These are phyloP conservation scores for Spongilla lacustris DNA, from an alignment of 37 sponge, comb jelly and placozoan species.

Conservation along the genomic window DNA sequence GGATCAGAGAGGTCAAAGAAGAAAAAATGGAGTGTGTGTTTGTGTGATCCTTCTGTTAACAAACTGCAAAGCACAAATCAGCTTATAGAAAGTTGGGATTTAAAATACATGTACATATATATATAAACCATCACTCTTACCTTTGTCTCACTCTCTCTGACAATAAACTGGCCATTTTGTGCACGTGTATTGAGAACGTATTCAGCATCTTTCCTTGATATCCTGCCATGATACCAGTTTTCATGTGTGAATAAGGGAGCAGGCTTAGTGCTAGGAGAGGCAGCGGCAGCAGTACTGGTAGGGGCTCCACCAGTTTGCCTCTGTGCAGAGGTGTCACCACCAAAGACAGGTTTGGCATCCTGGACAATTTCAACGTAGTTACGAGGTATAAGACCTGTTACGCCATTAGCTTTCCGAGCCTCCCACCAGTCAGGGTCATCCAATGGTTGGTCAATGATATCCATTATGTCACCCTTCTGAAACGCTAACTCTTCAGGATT, in stretches of 20 bases:
- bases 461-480: constrained; percentile 80
- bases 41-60: too few relatives aligned
- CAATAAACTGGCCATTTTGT: constrained; percentile 88
- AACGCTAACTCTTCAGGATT: constrained; percentile 85
- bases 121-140: constrained; percentile 14
- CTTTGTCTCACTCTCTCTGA: constrained; percentile 89
- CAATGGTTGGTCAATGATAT: constrained; percentile 80
- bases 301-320: neutral
- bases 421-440: constrained; percentile 97
- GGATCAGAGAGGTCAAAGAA: too few relatives aligned
- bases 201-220: constrained; percentile 80
- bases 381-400: constrained; percentile 79
- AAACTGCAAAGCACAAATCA: too few relatives aligned
- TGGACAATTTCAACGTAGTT: constrained; percentile 87
- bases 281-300: neutral
- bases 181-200: constrained; percentile 48
- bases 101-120: too few relatives aligned
- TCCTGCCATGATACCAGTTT: constrained; percentile 84
- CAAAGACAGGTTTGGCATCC: constrained; percentile 51
- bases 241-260: constrained; percentile 62
- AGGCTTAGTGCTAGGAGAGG: neutral
- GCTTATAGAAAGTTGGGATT: too few relatives aligned
- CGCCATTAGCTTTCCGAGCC: constrained; percentile 63
- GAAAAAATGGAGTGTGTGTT: too few relatives aligned
- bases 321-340: neutral